A percentile compares a stretch with the other conserved stretches of the same genome.
Evolutionary conservation across 2,113 vertebrate species (phyloP).

Genomic region (Desmodus rotundus): DNA sequence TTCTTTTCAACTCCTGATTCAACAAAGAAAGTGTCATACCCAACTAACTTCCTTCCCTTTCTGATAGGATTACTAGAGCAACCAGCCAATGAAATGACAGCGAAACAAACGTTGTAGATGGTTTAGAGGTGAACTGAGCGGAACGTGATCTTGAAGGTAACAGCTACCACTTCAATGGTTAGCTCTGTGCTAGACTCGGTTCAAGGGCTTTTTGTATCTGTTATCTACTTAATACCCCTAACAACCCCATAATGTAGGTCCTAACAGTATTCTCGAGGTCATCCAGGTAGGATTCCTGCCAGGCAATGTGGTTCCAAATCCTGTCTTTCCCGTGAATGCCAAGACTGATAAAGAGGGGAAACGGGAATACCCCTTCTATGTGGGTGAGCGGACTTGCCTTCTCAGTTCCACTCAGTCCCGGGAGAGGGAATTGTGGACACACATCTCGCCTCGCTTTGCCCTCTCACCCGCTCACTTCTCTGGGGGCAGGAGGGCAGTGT

Average conservation of each 20-base stretch:
- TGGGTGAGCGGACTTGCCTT: neutral
- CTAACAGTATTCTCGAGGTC: neutral
- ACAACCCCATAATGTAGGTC: neutral
- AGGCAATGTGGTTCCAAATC: neutral
- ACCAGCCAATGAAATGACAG: neutral
- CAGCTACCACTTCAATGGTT: neutral
- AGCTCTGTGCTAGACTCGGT: no score
- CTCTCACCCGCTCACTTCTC: neutral
- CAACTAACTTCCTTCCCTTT: neutral
- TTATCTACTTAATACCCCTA: neutral
- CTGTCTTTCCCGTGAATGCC: neutral
- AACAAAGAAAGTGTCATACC: neutral
- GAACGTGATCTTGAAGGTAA: neutral
- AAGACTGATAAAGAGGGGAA: neutral
- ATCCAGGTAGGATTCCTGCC: neutral
- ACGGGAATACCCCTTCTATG: neutral
- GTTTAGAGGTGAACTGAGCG: neutral
- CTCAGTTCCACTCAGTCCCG: neutral
- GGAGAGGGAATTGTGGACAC: neutral
- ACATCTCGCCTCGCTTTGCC: neutral
- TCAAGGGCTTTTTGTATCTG: neutral
- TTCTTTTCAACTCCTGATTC: neutral
- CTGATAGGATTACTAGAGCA: neutral
- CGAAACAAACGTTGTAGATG: neutral
- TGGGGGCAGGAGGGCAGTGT: neutral